Percentiles rank a stretch among this genome's conserved stretches.
phyloP scores from a whole-genome alignment of 2,113 vertebrate genomes.

The Sander lucioperca region DNA sequence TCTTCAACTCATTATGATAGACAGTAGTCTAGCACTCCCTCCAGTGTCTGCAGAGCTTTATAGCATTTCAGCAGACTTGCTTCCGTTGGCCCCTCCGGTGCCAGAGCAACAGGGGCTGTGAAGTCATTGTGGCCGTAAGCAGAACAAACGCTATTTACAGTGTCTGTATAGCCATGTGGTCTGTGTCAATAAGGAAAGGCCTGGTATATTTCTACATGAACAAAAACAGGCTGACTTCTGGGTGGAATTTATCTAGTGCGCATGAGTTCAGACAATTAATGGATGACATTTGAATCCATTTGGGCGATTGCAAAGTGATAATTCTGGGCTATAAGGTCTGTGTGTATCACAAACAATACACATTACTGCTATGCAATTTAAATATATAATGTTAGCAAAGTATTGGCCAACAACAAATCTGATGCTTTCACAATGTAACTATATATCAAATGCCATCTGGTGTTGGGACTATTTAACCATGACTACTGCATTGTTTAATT shows the following conservation, averaged over 20 bases:
- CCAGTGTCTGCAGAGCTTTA: constrained; percentile 63
- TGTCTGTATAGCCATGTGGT: constrained; percentile 19
- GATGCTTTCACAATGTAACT: background rate
- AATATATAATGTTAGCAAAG: too few relatives aligned
- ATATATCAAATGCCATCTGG: background rate
- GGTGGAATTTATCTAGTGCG: background rate
- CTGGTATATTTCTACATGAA: constrained; percentile 21
- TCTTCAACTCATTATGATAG: background rate
- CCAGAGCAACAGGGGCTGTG: constrained; percentile 45
- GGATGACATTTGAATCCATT: background rate
- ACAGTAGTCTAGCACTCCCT: constrained; percentile 67
- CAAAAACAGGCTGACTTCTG: constrained; percentile 21
- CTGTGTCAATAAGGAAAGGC: constrained; percentile 48
- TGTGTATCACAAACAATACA: background rate
- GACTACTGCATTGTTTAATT: background rate
- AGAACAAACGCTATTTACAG: constrained; percentile 45
- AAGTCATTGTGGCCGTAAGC: constrained; percentile 41
- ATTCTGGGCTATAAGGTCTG: background rate
- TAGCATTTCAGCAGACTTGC: constrained; percentile 28
- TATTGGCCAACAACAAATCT: background rate
- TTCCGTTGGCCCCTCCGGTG: constrained; percentile 39
- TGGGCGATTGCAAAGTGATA: background rate
- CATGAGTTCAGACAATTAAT: background rate
- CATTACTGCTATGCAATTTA: background rate
- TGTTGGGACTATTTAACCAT: background rate